phyloP scores from a whole-genome alignment of 2,797 vertebrate species.

The Sebastes taczanowskii region DNA sequence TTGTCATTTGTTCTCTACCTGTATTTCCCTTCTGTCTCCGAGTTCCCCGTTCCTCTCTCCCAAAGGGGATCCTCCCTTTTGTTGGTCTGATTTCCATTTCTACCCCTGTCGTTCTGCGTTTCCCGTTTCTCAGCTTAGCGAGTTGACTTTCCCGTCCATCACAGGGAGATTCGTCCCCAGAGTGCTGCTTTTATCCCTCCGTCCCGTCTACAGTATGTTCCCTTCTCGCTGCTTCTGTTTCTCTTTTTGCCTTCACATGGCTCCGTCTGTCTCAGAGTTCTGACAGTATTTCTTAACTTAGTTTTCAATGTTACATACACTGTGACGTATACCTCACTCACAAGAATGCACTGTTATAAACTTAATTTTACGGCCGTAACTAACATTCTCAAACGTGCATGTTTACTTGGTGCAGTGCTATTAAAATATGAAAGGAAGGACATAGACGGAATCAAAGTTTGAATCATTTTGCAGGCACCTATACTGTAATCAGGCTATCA shows the following conservation, averaged over 20 bases:
- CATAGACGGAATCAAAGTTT: background rate
- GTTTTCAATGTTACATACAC: background rate
- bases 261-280: background rate
- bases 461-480: background rate
- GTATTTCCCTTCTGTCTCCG: background rate
- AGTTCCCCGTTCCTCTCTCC: conserved; percentile 2
- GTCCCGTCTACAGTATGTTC: conserved; percentile 36
- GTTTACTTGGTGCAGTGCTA: background rate
- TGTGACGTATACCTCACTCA: background rate
- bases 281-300: conserved; percentile 1
- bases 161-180: conserved; percentile 42
- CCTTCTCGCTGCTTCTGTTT: conserved; percentile 11
- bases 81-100: conserved; percentile 32
- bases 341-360: background rate
- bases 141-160: conserved; percentile 53
- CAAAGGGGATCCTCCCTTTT: conserved; percentile 1
- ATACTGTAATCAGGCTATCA: background rate
- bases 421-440: background rate
- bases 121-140: conserved; percentile 41
- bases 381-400: background rate
- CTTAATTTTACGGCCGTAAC: background rate
- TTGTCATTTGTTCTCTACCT: background rate
- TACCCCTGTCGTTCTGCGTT: background rate
- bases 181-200: conserved; percentile 46
- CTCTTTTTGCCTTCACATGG: background rate